These are phyloP conservation scores for Thalassophryne amazonica DNA, from an alignment of 2,797 vertebrate species.

Conservation along the genomic window DNA sequence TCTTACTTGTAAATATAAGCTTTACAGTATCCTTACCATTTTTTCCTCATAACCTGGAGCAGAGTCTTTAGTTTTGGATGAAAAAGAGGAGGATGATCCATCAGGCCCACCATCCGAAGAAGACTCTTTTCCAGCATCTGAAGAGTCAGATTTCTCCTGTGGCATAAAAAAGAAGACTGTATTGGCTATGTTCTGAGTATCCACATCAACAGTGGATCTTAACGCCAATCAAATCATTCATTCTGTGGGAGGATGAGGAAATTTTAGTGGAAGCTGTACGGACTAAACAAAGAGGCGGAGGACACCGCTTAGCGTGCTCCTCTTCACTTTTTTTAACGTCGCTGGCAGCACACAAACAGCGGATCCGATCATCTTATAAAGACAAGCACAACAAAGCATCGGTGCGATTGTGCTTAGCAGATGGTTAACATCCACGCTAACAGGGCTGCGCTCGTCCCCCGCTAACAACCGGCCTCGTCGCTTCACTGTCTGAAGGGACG, in stretches of 20 bases:
- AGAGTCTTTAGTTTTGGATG: constrained; percentile 81
- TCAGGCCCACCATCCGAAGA: constrained; percentile 71
- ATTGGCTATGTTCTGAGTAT: background rate
- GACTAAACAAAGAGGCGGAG: constrained; percentile 54
- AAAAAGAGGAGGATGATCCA: constrained; percentile 78
- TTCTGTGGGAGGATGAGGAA: accelerated
- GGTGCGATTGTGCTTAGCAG: too few relatives aligned
- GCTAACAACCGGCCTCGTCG: constrained; percentile 31
- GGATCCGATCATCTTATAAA: too few relatives aligned
- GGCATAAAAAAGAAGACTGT: background rate
- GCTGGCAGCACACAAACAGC: background rate
- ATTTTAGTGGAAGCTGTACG: background rate
- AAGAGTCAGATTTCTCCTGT: constrained; percentile 73
- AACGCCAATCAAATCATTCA: accelerated
- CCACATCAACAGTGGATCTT: background rate
- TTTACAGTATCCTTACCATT: constrained; percentile 81
- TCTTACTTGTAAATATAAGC: background rate
- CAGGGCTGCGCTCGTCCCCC: constrained; percentile 15
- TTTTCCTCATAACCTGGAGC: constrained; percentile 93
- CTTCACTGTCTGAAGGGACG: too few relatives aligned
- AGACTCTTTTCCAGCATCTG: constrained; percentile 73
- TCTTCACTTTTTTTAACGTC: background rate
- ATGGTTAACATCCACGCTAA: background rate
- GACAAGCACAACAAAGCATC: too few relatives aligned
- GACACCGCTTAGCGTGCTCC: constrained; percentile 15